phyloP scores from a whole-genome alignment of 2,888 invertebrate species.

The Trissolcus brochymenae region DNA sequence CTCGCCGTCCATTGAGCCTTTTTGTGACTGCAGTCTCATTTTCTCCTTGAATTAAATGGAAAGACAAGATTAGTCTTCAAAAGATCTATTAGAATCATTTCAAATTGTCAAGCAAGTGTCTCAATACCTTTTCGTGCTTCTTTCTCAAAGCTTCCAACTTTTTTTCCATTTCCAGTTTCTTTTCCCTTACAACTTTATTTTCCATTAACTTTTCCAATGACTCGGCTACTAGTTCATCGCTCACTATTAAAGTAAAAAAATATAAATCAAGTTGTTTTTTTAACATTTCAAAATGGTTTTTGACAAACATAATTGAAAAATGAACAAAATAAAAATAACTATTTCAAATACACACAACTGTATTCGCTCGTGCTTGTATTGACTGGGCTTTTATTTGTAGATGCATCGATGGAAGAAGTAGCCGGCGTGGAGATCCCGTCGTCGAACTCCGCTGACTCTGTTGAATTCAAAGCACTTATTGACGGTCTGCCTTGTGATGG shows the following conservation, averaged over 20 bases:
- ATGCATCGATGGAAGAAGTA: conserved; percentile 56
- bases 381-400: conserved; percentile 69
- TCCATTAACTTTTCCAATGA: conserved; percentile 87
- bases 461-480: conserved; percentile 64
- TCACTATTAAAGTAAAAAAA: conserved; percentile 58
- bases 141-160: conserved; percentile 89
- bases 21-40: conserved; percentile 79
- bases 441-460: conserved; percentile 69
- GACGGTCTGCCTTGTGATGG: conserved; percentile 69
- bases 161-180: conserved; percentile 89
- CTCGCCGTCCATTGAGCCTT: conserved; percentile 80
- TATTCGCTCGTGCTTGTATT: conserved; percentile 67
- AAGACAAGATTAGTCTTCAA: background rate
- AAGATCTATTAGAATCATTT: conserved; percentile 1
- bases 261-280: conserved; percentile 9
- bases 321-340: background rate
- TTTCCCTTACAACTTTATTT: conserved; percentile 89
- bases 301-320: background rate
- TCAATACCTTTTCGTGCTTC: conserved; percentile 84
- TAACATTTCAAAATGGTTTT: background rate
- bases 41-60: conserved; percentile 77
- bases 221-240: conserved; percentile 83
- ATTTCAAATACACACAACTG: conserved; percentile 30
- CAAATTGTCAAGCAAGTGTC: conserved; percentile 4
- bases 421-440: conserved; percentile 64